phyloP scores from a whole-genome alignment of 2,888 invertebrate genomes.

The Creontiades dilutus region DNA sequence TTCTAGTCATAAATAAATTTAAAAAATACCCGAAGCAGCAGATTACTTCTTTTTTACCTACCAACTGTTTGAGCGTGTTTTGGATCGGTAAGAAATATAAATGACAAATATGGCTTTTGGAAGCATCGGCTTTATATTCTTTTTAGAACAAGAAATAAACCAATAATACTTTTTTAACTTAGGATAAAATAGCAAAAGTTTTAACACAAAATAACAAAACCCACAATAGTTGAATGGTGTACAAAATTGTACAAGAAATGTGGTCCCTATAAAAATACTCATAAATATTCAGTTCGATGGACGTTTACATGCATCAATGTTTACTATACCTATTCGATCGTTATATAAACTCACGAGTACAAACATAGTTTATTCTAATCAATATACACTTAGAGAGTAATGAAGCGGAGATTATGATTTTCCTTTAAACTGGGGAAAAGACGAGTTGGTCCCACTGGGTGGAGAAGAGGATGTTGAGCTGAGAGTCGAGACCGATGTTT shows the following conservation, averaged over 20 bases:
- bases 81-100: too few relatives aligned
- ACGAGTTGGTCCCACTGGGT: slow-evolving; percentile 84
- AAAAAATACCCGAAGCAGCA: too few relatives aligned
- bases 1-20: too few relatives aligned
- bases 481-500: slow-evolving; percentile 85
- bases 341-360: slow-evolving; percentile 1
- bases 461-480: slow-evolving; percentile 84
- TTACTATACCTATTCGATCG: not conserved
- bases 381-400: not conserved
- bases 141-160: slow-evolving; percentile 23
- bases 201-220: slow-evolving; percentile 26
- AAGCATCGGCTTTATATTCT: slow-evolving; percentile 23
- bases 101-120: not conserved
- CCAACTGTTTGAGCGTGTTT: too few relatives aligned
- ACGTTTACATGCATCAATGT: not conserved
- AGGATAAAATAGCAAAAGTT: slow-evolving; percentile 1
- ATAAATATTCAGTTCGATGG: slow-evolving; percentile 41
- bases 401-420: not conserved
- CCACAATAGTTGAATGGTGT: slow-evolving; percentile 17
- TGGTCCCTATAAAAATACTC: slow-evolving; percentile 12
- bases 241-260: not conserved
- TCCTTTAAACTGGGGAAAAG: slow-evolving; percentile 80
- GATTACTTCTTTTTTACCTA: too few relatives aligned
- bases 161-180: slow-evolving; percentile 24
- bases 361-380: not conserved